Conservation (phyloP, 2,888 invertebrate genomes). For the Pterobdella sp. region DNA sequence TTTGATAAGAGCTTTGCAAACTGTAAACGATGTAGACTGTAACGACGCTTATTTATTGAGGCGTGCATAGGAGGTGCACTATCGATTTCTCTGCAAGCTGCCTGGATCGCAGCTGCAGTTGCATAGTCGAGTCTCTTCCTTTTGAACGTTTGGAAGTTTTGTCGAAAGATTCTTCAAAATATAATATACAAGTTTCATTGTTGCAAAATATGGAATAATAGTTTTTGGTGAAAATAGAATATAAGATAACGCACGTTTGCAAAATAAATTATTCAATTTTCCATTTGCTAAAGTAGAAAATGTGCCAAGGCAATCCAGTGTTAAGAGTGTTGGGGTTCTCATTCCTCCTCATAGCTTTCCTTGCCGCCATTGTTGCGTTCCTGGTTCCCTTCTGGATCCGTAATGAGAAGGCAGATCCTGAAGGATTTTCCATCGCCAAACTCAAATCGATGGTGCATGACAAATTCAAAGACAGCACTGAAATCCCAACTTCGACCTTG, state of each 20-base stretch:
- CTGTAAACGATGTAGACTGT: too few relatives aligned
- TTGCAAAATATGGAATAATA: slow-evolving; percentile 2
- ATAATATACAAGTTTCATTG: neutral
- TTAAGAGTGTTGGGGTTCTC: slow-evolving; percentile 30
- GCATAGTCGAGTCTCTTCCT: neutral
- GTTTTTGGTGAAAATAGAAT: neutral
- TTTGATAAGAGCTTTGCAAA: too few relatives aligned
- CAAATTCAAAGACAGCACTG: neutral
- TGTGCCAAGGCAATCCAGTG: slow-evolving; percentile 30
- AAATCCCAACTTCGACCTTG: slow-evolving; percentile 6
- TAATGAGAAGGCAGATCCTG: slow-evolving; percentile 21
- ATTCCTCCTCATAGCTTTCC: slow-evolving; percentile 30
- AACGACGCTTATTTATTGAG: neutral
- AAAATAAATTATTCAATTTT: neutral
- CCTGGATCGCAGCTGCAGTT: neutral
- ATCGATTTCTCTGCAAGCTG: slow-evolving; percentile 1
- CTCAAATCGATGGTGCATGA: slow-evolving; percentile 1
- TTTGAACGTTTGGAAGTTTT: neutral
- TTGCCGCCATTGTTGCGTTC: slow-evolving; percentile 27
- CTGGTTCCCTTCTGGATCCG: slow-evolving; percentile 32
- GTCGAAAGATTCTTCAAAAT: neutral
- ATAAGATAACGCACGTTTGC: neutral
- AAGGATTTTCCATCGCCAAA: slow-evolving; percentile 13
- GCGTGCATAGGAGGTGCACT: neutral
- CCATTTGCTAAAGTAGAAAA: slow-evolving; percentile 5